Evolutionary conservation across 1,140 invertebrate species (phyloP).

Genomic region (Drosophila guanche): DNA sequence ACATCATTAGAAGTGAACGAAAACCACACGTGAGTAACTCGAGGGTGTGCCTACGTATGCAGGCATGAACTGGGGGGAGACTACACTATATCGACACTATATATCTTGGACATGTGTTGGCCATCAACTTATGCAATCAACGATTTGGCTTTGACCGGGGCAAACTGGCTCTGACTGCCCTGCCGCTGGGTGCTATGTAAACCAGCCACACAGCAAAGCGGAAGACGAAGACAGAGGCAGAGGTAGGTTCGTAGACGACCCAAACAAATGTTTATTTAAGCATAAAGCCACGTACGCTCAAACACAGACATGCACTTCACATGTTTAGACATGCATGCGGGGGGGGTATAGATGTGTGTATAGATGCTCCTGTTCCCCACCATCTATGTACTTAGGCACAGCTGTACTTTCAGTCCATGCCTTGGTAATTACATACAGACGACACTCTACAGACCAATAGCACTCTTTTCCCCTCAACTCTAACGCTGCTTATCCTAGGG

Average conservation of each 20-base stretch:
- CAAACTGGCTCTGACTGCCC: constrained; percentile 49
- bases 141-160: constrained; percentile 76
- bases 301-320: constrained; percentile 16
- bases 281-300: constrained; percentile 72
- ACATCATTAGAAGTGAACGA: constrained; percentile 71
- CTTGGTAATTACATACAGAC: constrained; percentile 77
- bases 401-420: constrained; percentile 69
- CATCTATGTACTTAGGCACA: constrained; percentile 74
- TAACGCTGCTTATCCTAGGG: not conserved
- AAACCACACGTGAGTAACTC: constrained; percentile 69
- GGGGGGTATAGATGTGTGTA: not conserved
- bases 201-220: constrained; percentile 46
- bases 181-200: constrained; percentile 74
- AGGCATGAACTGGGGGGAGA: constrained; percentile 13
- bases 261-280: constrained; percentile 79
- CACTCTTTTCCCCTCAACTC: no score
- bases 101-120: constrained; percentile 80
- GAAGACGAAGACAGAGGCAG: constrained; percentile 13
- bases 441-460: not conserved
- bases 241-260: constrained; percentile 6
- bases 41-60: not conserved
- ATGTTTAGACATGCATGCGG: not conserved
- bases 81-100: constrained; percentile 63
- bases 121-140: constrained; percentile 82
- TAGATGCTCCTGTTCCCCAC: constrained; percentile 13